Evolutionary conservation across 2,888 invertebrate genomes (phyloP).

Genomic region (Ophion ellenae): DNA sequence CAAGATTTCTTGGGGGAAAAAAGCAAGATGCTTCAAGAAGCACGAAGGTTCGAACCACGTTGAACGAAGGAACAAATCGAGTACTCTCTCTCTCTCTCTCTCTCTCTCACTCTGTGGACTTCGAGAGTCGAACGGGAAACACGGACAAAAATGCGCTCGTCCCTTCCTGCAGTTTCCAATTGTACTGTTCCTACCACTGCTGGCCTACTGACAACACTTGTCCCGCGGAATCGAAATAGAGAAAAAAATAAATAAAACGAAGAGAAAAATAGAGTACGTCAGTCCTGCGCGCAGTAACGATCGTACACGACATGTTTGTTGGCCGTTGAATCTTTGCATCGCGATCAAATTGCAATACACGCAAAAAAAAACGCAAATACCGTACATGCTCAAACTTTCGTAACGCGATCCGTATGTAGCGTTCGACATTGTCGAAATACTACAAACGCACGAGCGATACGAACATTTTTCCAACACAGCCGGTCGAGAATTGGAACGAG

Average conservation of each 20-base stretch:
- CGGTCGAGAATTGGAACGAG: neutral
- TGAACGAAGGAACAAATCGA: constrained; percentile 31
- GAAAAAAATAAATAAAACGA: neutral
- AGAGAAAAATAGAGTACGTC: constrained; percentile 57
- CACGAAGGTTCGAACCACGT: neutral
- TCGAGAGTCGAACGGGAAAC: constrained; percentile 36
- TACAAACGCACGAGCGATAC: neutral
- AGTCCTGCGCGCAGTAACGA: constrained; percentile 58
- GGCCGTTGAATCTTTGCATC: constrained; percentile 34
- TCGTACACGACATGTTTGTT: constrained; percentile 34
- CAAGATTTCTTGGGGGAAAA: neutral
- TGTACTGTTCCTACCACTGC: constrained; percentile 55
- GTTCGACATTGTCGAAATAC: neutral
- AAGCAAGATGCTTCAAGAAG: neutral
- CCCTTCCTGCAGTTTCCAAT: neutral
- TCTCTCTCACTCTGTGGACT: neutral
- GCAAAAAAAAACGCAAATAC: neutral
- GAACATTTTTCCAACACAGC: neutral
- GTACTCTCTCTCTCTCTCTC: neutral
- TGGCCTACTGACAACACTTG: constrained; percentile 6
- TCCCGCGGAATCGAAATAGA: neutral
- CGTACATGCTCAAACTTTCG: neutral
- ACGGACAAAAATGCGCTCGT: constrained; percentile 22
- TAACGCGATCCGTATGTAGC: neutral
- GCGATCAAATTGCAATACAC: neutral